These are phyloP conservation scores for Thripadectes ignobilis DNA, from an alignment of 2,797 vertebrate species.

Conservation along the genomic window DNA sequence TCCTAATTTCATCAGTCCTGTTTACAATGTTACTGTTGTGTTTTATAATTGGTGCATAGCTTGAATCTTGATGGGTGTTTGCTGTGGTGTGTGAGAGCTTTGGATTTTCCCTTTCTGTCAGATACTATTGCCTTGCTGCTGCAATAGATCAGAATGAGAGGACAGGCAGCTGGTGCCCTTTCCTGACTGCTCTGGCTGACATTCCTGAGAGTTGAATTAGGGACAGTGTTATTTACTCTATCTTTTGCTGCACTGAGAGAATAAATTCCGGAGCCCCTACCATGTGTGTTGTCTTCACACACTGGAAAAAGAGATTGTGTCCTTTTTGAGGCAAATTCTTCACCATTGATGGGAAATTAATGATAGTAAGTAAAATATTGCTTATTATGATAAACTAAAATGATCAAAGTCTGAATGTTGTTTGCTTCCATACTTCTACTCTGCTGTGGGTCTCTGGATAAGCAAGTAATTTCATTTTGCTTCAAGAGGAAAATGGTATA, in stretches of 20 bases:
- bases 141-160: conserved; percentile 32
- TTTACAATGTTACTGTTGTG: not conserved
- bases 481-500: not conserved
- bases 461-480: not conserved
- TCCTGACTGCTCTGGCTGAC: conserved; percentile 53
- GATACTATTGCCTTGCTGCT: not conserved
- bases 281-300: conserved; percentile 13
- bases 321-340: conserved; percentile 28
- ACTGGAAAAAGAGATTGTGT: not conserved
- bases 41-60: not conserved
- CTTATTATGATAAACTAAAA: not conserved
- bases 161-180: conserved; percentile 53
- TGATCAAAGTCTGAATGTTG: not conserved
- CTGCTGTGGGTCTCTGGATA: not conserved
- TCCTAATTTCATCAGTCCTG: not conserved
- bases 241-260: conserved; percentile 31
- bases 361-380: not conserved
- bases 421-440: not conserved
- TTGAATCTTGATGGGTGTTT: not conserved
- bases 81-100: not conserved
- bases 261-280: conserved; percentile 19
- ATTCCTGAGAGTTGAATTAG: conserved; percentile 64
- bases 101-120: not conserved
- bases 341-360: conserved; percentile 48
- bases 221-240: conserved; percentile 64